Conservation (phyloP, 1,140 invertebrate genomes). For the Anadara kagoshimensis region DNA sequence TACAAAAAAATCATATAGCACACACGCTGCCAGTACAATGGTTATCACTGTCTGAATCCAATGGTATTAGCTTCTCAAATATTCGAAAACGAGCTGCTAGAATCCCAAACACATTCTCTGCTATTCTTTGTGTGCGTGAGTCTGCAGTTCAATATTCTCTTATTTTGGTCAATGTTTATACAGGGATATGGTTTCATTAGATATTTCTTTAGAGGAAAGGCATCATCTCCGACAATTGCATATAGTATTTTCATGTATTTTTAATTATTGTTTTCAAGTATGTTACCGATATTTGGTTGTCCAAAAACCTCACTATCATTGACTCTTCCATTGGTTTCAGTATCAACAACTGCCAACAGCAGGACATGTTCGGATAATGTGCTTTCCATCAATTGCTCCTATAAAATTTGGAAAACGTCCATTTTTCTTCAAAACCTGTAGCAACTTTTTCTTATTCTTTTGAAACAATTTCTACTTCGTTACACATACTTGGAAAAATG, state of each 20-base stretch:
- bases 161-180: slow-evolving; percentile 53
- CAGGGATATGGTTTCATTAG: slow-evolving; percentile 73
- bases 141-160: slow-evolving; percentile 75
- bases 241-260: slow-evolving; percentile 53
- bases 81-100: slow-evolving; percentile 31
- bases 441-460: slow-evolving; percentile 4
- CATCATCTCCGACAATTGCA: slow-evolving; percentile 75
- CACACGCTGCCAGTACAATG: slow-evolving; percentile 7
- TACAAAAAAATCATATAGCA: slow-evolving; percentile 27
- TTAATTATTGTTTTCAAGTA: neutral
- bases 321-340: slow-evolving; percentile 41
- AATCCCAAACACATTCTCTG: slow-evolving; percentile 47
- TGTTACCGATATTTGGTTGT: neutral
- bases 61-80: slow-evolving; percentile 8
- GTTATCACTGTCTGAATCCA: slow-evolving; percentile 12
- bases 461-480: neutral
- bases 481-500: neutral
- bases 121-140: slow-evolving; percentile 56
- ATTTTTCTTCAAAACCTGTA: slow-evolving; percentile 63
- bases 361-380: slow-evolving; percentile 66
- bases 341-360: slow-evolving; percentile 68
- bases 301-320: slow-evolving; percentile 20
- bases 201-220: slow-evolving; percentile 71
- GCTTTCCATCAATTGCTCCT: slow-evolving; percentile 73
- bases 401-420: slow-evolving; percentile 72